phyloP scores from a whole-genome alignment of 2,888 invertebrate genomes.

The Eurytoma californica region DNA sequence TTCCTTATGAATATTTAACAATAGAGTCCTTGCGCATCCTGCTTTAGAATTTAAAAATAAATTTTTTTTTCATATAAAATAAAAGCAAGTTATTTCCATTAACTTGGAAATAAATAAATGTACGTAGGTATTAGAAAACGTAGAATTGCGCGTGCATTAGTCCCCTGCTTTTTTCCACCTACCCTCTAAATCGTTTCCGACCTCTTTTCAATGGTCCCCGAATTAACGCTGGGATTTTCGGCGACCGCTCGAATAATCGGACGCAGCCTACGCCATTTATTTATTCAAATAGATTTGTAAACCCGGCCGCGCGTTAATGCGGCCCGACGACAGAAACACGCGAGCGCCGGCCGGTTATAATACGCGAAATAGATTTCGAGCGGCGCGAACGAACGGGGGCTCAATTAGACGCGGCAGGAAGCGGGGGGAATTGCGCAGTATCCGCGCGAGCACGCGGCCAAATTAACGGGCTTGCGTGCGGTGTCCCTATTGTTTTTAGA shows the following conservation, averaged over 20 bases:
- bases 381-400: background rate
- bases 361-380: conserved; percentile 42
- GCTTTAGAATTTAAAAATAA: no score
- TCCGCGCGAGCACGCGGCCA: background rate
- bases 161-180: no score
- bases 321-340: background rate
- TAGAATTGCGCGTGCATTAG: no score
- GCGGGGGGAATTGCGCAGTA: conserved; percentile 34
- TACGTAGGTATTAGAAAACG: no score
- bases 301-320: background rate
- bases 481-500: background rate
- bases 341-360: conserved; percentile 21
- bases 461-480: conserved; percentile 14
- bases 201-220: no score
- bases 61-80: no score
- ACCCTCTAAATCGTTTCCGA: no score
- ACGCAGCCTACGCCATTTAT: conserved; percentile 22
- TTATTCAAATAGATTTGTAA: conserved; percentile 45
- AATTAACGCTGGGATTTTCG: no score
- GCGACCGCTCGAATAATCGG: background rate
- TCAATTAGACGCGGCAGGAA: conserved; percentile 11
- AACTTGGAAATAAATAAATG: no score
- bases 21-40: no score
- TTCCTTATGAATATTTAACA: no score
- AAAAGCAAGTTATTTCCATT: no score